phyloP scores from a whole-genome alignment of 2,888 invertebrate species.

The Gortyna flavago region DNA sequence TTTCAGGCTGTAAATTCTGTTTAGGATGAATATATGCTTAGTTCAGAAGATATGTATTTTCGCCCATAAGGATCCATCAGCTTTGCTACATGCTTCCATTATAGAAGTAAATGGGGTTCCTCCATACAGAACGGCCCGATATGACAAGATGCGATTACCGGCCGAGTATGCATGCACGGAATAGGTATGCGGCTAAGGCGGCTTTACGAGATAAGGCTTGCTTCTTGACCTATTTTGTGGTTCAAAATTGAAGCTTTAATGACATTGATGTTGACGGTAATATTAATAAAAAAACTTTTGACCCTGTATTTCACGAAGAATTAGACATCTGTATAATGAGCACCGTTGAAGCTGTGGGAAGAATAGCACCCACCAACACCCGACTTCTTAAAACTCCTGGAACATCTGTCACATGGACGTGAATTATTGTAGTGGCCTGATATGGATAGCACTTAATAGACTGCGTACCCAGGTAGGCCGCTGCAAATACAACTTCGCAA shows the following conservation, averaged over 20 bases:
- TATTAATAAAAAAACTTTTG: neutral
- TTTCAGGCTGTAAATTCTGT: neutral
- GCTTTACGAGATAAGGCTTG: neutral
- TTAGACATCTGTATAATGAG: neutral
- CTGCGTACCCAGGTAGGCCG: neutral
- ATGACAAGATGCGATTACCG: constrained; percentile 43
- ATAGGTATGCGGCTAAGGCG: neutral
- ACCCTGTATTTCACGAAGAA: too few relatives aligned
- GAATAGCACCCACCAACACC: neutral
- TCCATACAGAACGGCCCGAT: constrained; percentile 38
- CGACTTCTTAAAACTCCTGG: neutral
- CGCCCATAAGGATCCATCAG: constrained; percentile 52
- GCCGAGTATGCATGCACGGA: constrained; percentile 6
- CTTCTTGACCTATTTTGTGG: constrained; percentile 4
- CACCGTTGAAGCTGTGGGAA: neutral
- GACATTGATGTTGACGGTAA: neutral
- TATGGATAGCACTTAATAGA: neutral
- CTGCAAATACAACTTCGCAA: neutral
- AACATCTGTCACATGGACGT: neutral
- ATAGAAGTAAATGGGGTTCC: constrained; percentile 55
- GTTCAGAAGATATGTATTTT: constrained; percentile 20
- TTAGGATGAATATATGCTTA: constrained; percentile 17
- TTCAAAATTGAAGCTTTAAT: neutral
- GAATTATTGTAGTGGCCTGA: neutral
- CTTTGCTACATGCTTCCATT: constrained; percentile 54